A percentile compares a stretch with the other conserved stretches of the same genome.
phyloP scores from a whole-genome alignment of 53 echinoderm and acorn worm genomes.

The Astropecten irregularis region DNA sequence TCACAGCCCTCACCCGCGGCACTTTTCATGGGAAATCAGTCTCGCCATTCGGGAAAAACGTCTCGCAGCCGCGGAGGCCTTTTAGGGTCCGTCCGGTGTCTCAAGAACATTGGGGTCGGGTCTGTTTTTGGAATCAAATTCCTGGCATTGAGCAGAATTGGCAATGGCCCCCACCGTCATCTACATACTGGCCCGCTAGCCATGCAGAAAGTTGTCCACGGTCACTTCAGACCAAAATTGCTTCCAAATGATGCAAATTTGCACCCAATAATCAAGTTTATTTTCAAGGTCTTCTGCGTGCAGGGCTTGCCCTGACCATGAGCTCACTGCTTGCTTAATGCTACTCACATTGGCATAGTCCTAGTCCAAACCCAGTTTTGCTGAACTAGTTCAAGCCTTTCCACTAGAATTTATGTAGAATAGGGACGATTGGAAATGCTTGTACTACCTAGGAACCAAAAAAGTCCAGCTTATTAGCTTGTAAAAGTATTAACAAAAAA shows the following conservation, averaged over 20 bases:
- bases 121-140: slow-evolving; percentile 37
- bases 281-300: neutral
- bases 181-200: neutral
- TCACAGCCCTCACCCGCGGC: slow-evolving; percentile 54
- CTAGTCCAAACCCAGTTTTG: too few species aligned
- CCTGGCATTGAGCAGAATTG: neutral
- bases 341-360: too few species aligned
- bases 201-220: slow-evolving; percentile 25
- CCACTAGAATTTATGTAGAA: too few species aligned
- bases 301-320: too few species aligned
- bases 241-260: neutral
- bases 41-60: slow-evolving; percentile 25
- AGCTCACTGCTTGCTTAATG: too few species aligned
- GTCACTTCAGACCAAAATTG: neutral
- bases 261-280: neutral
- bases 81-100: neutral
- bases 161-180: neutral
- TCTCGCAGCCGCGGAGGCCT: slow-evolving; percentile 18
- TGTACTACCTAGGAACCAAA: too few species aligned
- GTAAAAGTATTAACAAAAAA: too few species aligned
- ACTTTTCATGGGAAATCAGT: slow-evolving; percentile 36
- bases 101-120: slow-evolving; percentile 19
- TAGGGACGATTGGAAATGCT: too few species aligned
- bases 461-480: too few species aligned
- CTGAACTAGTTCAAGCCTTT: too few species aligned